A percentile compares a stretch with the other conserved stretches of the same genome.
These are phyloP conservation scores for Axea sp. DNA, from an alignment of 2,888 invertebrate species.

Conservation along the genomic window DNA sequence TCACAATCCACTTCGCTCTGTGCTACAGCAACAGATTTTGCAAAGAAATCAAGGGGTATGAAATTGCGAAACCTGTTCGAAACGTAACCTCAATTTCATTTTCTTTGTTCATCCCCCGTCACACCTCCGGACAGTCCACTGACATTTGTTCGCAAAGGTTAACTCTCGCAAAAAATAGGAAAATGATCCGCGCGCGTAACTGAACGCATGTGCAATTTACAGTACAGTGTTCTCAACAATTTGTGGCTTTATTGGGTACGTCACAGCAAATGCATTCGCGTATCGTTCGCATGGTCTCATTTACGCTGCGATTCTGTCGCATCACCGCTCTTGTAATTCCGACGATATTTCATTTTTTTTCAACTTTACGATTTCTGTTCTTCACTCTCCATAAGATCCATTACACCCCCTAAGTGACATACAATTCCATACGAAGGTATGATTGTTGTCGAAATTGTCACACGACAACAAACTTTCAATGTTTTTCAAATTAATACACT, in stretches of 20 bases:
- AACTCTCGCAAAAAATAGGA: constrained; percentile 36
- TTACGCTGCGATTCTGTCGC: constrained; percentile 13
- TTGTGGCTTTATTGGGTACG: constrained; percentile 17
- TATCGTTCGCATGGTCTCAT: constrained; percentile 11
- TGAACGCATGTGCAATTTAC: constrained; percentile 40
- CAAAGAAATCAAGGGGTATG: constrained; percentile 21
- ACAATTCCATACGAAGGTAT: too few relatives aligned
- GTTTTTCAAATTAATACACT: too few relatives aligned
- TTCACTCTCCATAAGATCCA: constrained; percentile 12
- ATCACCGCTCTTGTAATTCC: constrained; percentile 25
- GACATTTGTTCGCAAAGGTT: constrained; percentile 37
- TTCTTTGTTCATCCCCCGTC: constrained; percentile 39
- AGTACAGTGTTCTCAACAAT: constrained; percentile 30
- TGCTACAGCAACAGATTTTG: background rate
- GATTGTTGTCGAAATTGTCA: too few relatives aligned
- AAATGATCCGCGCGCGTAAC: constrained; percentile 35
- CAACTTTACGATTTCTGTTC: constrained; percentile 11
- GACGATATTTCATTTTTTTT: constrained; percentile 15
- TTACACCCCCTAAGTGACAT: constrained; percentile 12
- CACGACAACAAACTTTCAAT: too few relatives aligned
- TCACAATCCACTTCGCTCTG: too few relatives aligned
- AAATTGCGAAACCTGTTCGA: constrained; percentile 41
- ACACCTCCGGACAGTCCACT: constrained; percentile 15
- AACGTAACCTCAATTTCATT: constrained; percentile 38
- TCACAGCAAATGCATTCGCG: background rate